phyloP scores from a whole-genome alignment of 1,140 invertebrate genomes.

The Hesperophylax magnus region DNA sequence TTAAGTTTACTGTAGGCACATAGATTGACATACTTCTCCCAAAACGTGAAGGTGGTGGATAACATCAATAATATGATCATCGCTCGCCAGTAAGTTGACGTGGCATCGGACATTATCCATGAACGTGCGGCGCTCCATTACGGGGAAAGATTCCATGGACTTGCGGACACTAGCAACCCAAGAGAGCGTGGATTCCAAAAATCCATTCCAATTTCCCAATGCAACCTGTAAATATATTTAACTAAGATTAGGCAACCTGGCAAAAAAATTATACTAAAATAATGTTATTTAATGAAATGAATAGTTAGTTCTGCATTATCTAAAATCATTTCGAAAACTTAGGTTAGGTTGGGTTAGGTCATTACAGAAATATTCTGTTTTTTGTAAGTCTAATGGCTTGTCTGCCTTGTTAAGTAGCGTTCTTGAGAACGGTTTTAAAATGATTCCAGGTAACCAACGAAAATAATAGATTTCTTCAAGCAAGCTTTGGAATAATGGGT shows the following conservation, averaged over 20 bases:
- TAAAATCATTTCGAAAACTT: too few species aligned
- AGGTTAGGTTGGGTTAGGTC: too few species aligned
- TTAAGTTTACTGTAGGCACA: neutral
- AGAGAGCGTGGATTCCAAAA: slow-evolving; percentile 74
- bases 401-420: too few species aligned
- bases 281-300: too few species aligned
- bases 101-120: slow-evolving; percentile 73
- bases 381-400: too few species aligned
- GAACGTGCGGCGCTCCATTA: slow-evolving; percentile 79
- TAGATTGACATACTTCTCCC: slow-evolving; percentile 74
- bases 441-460: too few species aligned
- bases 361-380: too few species aligned
- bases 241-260: neutral
- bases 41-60: slow-evolving; percentile 79
- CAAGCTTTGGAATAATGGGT: too few species aligned
- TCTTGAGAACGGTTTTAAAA: too few species aligned
- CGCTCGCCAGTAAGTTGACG: slow-evolving; percentile 80
- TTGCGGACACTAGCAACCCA: slow-evolving; percentile 73
- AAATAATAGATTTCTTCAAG: too few species aligned
- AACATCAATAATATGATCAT: slow-evolving; percentile 78
- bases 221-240: slow-evolving; percentile 58
- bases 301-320: too few species aligned
- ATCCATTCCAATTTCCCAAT: slow-evolving; percentile 73
- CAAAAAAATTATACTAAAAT: too few species aligned
- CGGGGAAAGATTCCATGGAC: slow-evolving; percentile 73